A percentile compares a stretch with the other conserved stretches of the same genome.
phyloP scores from a whole-genome alignment of 2,797 vertebrate species.

The Choloepus didactylus region DNA sequence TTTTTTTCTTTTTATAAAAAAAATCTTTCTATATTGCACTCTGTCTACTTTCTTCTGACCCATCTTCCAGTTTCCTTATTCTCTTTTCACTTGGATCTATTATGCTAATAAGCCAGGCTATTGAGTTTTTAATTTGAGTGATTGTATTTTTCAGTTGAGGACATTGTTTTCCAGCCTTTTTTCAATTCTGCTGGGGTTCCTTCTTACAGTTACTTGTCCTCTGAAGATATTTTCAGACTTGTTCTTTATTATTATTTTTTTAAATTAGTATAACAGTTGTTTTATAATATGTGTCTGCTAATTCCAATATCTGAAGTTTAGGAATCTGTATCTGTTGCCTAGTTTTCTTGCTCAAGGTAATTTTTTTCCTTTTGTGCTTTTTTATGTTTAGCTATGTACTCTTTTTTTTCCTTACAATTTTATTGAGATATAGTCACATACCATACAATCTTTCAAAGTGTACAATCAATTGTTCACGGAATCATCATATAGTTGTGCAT shows the following conservation, averaged over 20 bases:
- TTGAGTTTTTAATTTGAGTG: not conserved
- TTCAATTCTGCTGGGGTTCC: not conserved
- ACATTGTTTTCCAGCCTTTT: not conserved
- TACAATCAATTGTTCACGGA: no score
- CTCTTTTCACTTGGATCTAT: not conserved
- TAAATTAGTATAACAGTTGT: not conserved
- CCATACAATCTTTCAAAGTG: no score
- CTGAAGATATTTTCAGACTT: not conserved
- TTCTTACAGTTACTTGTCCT: conserved; percentile 20
- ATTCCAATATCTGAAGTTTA: conserved; percentile 19
- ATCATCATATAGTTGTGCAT: no score
- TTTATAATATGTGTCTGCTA: not conserved
- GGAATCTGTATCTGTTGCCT: not conserved
- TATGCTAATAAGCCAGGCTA: not conserved
- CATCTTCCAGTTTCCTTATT: not conserved
- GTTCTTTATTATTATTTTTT: not conserved
- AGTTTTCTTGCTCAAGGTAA: not conserved
- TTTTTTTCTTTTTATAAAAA: not conserved
- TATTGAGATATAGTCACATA: no score
- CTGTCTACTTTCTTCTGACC: not conserved
- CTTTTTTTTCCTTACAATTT: no score
- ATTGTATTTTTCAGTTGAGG: conserved; percentile 20
- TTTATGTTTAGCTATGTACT: not conserved
- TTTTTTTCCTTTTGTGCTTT: not conserved
- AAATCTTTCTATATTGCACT: not conserved